Evolutionary conservation across 2,888 invertebrate species (phyloP).

Genomic region (Hymenopus coronatus): DNA sequence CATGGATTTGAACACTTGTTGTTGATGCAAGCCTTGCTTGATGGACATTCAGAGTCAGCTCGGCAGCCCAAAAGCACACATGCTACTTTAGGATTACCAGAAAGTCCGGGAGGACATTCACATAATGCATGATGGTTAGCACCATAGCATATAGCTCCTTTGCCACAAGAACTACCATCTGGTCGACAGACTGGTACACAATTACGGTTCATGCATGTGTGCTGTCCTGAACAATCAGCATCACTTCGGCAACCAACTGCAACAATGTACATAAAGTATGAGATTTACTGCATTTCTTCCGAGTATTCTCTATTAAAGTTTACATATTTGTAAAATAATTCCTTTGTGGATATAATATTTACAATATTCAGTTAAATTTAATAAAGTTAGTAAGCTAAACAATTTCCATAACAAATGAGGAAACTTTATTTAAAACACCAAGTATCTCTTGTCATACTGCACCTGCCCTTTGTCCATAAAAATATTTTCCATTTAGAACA

Average conservation of each 20-base stretch:
- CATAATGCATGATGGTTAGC: slow-evolving; percentile 78
- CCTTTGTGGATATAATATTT: no score
- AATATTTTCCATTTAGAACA: no score
- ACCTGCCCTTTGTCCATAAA: no score
- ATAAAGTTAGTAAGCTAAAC: no score
- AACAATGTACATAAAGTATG: slow-evolving; percentile 8
- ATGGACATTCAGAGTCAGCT: slow-evolving; percentile 75
- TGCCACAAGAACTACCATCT: slow-evolving; percentile 69
- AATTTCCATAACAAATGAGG: no score
- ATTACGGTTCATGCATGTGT: slow-evolving; percentile 77
- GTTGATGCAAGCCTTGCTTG: slow-evolving; percentile 77
- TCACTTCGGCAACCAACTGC: slow-evolving; percentile 67
- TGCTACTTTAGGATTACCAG: slow-evolving; percentile 74
- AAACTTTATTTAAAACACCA: no score
- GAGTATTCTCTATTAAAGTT: not conserved
- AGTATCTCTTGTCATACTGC: no score
- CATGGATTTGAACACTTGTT: slow-evolving; percentile 77
- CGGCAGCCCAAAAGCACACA: slow-evolving; percentile 82
- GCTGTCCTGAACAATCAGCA: slow-evolving; percentile 75
- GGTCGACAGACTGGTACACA: slow-evolving; percentile 78
- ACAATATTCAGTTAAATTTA: no score
- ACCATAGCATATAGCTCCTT: slow-evolving; percentile 75
- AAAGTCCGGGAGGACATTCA: slow-evolving; percentile 76
- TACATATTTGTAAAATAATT: no score
- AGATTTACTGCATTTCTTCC: not conserved